These are phyloP conservation scores for Hydroisotoma schaefferi DNA, from an alignment of 2,888 invertebrate genomes.

Conservation along the genomic window DNA sequence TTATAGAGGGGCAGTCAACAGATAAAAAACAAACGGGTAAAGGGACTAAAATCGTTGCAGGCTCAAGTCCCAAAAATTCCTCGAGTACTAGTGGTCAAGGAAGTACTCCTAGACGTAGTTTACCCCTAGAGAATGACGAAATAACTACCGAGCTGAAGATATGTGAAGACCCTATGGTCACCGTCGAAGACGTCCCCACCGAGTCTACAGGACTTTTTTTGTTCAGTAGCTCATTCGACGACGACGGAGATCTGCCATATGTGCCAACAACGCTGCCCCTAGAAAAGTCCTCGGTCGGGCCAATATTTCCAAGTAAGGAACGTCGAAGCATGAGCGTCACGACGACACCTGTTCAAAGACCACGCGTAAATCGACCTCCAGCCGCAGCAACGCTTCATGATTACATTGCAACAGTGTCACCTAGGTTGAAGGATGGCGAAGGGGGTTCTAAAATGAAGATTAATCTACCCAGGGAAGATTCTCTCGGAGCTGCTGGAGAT, in stretches of 20 bases:
- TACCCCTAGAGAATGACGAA: neutral
- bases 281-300: conserved; percentile 75
- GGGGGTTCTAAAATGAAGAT: conserved; percentile 64
- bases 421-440: conserved; percentile 50
- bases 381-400: conserved; percentile 69
- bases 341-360: conserved; percentile 42
- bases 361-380: conserved; percentile 64
- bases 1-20: too few species aligned
- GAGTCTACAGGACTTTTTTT: conserved; percentile 74
- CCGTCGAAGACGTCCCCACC: conserved; percentile 60
- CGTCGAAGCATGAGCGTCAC: conserved; percentile 13
- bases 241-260: conserved; percentile 67
- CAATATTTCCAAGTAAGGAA: conserved; percentile 61
- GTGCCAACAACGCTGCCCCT: conserved; percentile 84
- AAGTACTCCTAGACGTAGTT: too few species aligned
- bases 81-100: too few species aligned
- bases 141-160: conserved; percentile 44
- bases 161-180: conserved; percentile 54
- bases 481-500: conserved; percentile 48
- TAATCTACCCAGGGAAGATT: conserved; percentile 63
- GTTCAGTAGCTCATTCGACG: conserved; percentile 72
- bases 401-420: conserved; percentile 57
- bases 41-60: too few species aligned
- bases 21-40: too few species aligned
- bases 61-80: too few species aligned